Evolutionary conservation across 2,888 invertebrate species (phyloP), one percentile per base, ranked within the genome.

Genomic region (Pammene aurita): DNA sequence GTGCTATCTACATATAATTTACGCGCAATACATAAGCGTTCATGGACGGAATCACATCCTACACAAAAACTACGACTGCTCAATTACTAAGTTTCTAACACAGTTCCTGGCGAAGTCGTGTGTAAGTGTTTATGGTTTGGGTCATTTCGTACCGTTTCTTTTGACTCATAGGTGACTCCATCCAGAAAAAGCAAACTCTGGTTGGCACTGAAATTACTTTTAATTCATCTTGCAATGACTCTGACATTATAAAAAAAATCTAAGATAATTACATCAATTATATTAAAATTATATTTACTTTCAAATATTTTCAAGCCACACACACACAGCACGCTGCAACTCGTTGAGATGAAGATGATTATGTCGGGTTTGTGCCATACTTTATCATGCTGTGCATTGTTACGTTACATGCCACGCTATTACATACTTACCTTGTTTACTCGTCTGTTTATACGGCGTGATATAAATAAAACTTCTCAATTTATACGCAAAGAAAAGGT

Each of bases 341-440:
- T 66, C 55, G 68, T 56, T 58, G 69, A 70, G 72, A 72, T 61
- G 46, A 26, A 60, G 46, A 63, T 60, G 58, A 70, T 70, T 63
- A 64, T 67, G 70, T 65, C 70, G 44, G 60, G 44, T 50, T 70
- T 67, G 54, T 57, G 69, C 69, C 62, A 60, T 44, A 67, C 56
- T 66, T 65, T 67, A 67, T 56, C 38, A 13, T 58, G 38, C 57
- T 41, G 34, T 64, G 65, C 50, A 57, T 62, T 65, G 67, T 67
- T 70, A 56, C 62, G 62, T 63, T 48, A 35, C 34, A 56, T 57
- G 42, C 48, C 46, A 58, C 64, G 63, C 34, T 64, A 14, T 66
- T 57, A 58, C 60, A 44, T 62, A 66, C 34, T 64, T 26, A 18
- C 50, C 26, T 52, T 44, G 13, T 64, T 55, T 55, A 64, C 42